phyloP scores from a whole-genome alignment of 2,888 invertebrate species.

The Anthophora plumipes region DNA sequence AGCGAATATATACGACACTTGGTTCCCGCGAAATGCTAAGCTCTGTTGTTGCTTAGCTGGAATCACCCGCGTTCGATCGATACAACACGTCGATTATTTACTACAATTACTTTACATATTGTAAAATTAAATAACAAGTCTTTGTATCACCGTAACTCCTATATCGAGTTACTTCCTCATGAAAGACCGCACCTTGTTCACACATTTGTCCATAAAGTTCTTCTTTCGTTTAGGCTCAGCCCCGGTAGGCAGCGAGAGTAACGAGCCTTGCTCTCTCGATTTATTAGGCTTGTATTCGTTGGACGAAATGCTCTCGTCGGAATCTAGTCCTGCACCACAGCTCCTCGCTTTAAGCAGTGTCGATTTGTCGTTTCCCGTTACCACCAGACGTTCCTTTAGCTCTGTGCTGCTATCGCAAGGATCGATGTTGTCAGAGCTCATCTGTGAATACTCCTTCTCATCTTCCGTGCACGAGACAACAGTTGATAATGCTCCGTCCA shows the following conservation, averaged over 20 bases:
- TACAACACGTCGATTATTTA: conserved; percentile 26
- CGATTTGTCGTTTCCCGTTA: conserved; percentile 66
- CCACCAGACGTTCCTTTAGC: conserved; percentile 61
- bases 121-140: conserved; percentile 75
- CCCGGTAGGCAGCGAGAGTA: conserved; percentile 87
- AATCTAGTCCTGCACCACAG: conserved; percentile 82
- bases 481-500: conserved; percentile 41
- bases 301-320: conserved; percentile 74
- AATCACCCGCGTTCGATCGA: conserved; percentile 36
- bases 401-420: conserved; percentile 63
- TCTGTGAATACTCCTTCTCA: conserved; percentile 18
- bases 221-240: conserved; percentile 89
- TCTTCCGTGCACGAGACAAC: conserved; percentile 20
- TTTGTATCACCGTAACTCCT: conserved; percentile 62
- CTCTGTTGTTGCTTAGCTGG: conserved; percentile 14
- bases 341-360: conserved; percentile 78
- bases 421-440: conserved; percentile 30
- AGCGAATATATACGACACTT: conserved; percentile 33
- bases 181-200: conserved; percentile 82
- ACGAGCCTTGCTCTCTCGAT: conserved; percentile 84
- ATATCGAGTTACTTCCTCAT: conserved; percentile 76
- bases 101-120: conserved; percentile 43
- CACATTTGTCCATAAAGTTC: conserved; percentile 91
- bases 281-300: conserved; percentile 72
- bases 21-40: not conserved